Evolutionary conservation across 2,113 vertebrate genomes (phyloP).

Genomic region (Chionodraco myersi): DNA sequence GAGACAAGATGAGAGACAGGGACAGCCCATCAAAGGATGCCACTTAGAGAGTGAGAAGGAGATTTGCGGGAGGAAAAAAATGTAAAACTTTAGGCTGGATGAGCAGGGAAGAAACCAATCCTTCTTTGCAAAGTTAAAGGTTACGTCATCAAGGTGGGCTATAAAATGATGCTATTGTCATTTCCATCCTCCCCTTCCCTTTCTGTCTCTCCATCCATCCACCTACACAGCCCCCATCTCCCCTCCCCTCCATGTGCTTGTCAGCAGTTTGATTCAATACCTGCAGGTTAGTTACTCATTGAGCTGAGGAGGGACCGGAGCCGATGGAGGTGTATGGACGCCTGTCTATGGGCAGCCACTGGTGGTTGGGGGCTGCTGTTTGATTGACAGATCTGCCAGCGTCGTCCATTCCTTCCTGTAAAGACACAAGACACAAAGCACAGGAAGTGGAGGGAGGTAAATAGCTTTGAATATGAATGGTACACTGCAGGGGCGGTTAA

Average conservation of each 20-base stretch:
- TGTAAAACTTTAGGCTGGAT: constrained; percentile 17
- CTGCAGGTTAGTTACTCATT: constrained; percentile 86
- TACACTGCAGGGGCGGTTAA: constrained; percentile 78
- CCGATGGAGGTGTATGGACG: constrained; percentile 76
- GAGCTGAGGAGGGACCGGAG: constrained; percentile 73
- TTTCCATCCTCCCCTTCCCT: constrained; percentile 62
- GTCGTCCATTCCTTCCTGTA: constrained; percentile 78
- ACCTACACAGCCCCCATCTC: constrained; percentile 59
- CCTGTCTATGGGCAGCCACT: constrained; percentile 64
- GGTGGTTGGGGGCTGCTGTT: constrained; percentile 46
- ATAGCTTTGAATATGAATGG: constrained; percentile 74
- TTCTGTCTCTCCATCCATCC: constrained; percentile 64
- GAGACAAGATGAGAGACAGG: constrained; percentile 72
- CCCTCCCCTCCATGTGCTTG: constrained; percentile 64
- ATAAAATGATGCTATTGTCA: constrained; percentile 77
- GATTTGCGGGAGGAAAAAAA: background rate
- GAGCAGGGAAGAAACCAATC: constrained; percentile 42
- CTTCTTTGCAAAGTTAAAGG: constrained; percentile 64
- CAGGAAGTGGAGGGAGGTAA: constrained; percentile 79
- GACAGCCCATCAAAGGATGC: constrained; percentile 75
- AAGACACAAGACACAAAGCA: constrained; percentile 78
- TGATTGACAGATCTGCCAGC: constrained; percentile 83
- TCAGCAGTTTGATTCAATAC: constrained; percentile 85
- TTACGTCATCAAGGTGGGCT: constrained; percentile 72
- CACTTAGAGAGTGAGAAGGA: constrained; percentile 54